A percentile compares a stretch with the other conserved stretches of the same genome.
Evolutionary conservation across 2,888 invertebrate genomes (phyloP).

Genomic region (Amiota communis): DNA sequence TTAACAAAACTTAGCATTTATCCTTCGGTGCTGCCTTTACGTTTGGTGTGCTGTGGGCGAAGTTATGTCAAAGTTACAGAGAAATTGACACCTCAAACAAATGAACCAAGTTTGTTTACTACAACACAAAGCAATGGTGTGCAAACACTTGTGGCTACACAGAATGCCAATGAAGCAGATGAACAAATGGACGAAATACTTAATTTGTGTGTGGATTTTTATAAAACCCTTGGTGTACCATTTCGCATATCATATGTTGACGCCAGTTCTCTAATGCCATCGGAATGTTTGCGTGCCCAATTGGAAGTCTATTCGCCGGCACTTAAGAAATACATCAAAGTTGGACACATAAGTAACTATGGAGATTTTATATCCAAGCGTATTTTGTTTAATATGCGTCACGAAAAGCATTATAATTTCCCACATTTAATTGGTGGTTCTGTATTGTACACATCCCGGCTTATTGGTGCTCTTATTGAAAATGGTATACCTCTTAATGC

Average conservation of each 20-base stretch:
- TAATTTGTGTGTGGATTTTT: constrained; percentile 76
- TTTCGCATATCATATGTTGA: constrained; percentile 79
- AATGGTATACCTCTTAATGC: constrained; percentile 70
- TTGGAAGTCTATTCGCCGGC: constrained; percentile 85
- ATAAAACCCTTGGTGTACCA: constrained; percentile 79
- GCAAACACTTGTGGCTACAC: constrained; percentile 78
- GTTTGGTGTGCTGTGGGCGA: constrained; percentile 81
- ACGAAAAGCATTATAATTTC: constrained; percentile 77
- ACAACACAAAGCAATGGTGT: constrained; percentile 81
- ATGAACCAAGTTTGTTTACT: constrained; percentile 75
- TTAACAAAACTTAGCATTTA: constrained; percentile 79
- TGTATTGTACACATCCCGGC: constrained; percentile 81
- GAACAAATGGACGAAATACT: constrained; percentile 76
- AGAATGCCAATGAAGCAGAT: constrained; percentile 74
- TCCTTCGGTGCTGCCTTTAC: constrained; percentile 79
- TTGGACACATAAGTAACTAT: constrained; percentile 82
- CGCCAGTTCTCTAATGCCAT: constrained; percentile 77
- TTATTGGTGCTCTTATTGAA: constrained; percentile 84
- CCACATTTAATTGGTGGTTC: constrained; percentile 82
- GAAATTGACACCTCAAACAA: constrained; percentile 59
- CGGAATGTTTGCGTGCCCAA: constrained; percentile 81
- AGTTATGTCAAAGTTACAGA: constrained; percentile 75
- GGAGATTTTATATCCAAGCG: constrained; percentile 85
- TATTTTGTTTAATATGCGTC: constrained; percentile 80
- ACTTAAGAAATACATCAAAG: constrained; percentile 79